Base-by-base conservation (phyloP, 2,113 vertebrate genomes). In the Propithecus coquereli region DNA sequence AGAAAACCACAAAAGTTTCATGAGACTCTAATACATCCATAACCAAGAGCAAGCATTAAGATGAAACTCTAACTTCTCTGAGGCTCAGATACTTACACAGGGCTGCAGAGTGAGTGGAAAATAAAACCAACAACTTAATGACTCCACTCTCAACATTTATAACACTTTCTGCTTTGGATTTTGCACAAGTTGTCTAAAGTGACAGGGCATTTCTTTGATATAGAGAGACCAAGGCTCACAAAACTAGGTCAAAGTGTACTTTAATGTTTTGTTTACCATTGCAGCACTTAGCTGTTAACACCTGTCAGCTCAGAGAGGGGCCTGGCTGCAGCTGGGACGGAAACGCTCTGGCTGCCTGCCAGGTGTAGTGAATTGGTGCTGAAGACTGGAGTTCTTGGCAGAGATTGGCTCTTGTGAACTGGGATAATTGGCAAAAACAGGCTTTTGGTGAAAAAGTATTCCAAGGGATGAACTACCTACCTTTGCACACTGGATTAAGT, bases 11-110 rank as follows among this genome's bases (percentile, higher is more conserved):
- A 17, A 40, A 30, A 18, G 25, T 20, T 52, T 66, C 30, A 12
- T 3, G 52, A 40, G 20, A 32, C 14, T 65, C 50, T 37, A 47
- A 74, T 61, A 20, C 30, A 50, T 5, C 61, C 2, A 3, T 20
- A 16, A 50, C 20, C 37, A 71, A 76, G 0, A 12, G 43, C 8
- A 32, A 81, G 54, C 8, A 11, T 1, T 63, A 71, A 84, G 25
- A 4, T 57, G 61, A 50, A 61, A 25, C 13, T 54, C 22, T 57
- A 17, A 14, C 63, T 80, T 68, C 40, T 47, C 57, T 8, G 4
- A 3, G 66, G 47, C 6, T 61, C 30, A 66, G 0, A 30, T 25
- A 6, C 2, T 1, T n/a, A n/a, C n/a, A 11, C 6, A 59, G 47
- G 40, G 65, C 47, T 79, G 27, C 6, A 73, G 30, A 8, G 3